phyloP scores from a whole-genome alignment of 2,888 invertebrate species.

The Chironomus riparius region DNA sequence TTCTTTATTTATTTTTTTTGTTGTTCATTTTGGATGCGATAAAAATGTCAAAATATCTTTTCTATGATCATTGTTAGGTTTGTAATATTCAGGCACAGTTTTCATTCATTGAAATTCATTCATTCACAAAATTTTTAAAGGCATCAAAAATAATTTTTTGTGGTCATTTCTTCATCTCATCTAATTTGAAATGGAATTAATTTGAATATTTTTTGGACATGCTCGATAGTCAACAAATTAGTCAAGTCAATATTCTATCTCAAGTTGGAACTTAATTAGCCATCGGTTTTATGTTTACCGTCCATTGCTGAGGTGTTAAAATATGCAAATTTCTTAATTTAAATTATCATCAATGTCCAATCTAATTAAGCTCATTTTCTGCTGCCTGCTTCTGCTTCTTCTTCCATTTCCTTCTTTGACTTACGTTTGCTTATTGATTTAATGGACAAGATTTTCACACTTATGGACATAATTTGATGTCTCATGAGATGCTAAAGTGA shows the following conservation, averaged over 20 bases:
- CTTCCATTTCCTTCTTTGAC: neutral
- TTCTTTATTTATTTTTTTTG: neutral
- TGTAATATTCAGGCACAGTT: neutral
- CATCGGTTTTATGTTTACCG: neutral
- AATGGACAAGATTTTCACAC: neutral
- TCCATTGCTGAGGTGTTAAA: neutral
- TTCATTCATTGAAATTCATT: neutral
- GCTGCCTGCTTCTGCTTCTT: neutral
- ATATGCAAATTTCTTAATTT: constrained; percentile 1
- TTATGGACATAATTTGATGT: neutral
- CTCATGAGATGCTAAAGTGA: neutral
- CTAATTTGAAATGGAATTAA: neutral
- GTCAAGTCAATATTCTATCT: too few species aligned
- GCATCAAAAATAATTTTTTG: too few species aligned
- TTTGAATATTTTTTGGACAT: neutral
- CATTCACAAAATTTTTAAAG: neutral
- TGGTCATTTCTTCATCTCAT: neutral
- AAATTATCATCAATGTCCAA: neutral
- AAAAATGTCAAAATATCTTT: constrained; percentile 3
- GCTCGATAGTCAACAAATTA: neutral
- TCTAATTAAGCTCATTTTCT: neutral
- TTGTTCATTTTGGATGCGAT: neutral
- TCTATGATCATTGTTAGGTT: neutral
- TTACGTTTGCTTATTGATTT: neutral
- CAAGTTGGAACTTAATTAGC: neutral